phyloP scores from a whole-genome alignment of 2,888 invertebrate genomes.

The Blastobasis lacticolella region DNA sequence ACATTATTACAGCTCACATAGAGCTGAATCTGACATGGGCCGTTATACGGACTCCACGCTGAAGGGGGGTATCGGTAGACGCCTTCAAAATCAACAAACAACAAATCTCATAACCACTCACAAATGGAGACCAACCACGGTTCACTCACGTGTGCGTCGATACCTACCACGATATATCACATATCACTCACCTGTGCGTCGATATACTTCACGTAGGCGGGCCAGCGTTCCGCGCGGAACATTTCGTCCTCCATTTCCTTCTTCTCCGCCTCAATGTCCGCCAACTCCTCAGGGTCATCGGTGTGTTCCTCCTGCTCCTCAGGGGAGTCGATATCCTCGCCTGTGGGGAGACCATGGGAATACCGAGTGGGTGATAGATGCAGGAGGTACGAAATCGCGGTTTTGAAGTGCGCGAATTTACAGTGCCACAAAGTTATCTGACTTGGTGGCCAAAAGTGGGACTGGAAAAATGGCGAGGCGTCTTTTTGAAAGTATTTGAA shows the following conservation, averaged over 20 bases:
- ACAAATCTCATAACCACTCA: neutral
- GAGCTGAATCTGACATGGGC: no score
- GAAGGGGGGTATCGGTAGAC: no score
- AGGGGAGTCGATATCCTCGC: conserved; percentile 57
- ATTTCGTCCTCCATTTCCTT: conserved; percentile 48
- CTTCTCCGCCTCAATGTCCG: conserved; percentile 59
- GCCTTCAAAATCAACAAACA: no score
- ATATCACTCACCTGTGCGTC: conserved; percentile 46
- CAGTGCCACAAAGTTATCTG: no score
- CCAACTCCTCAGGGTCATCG: conserved; percentile 52
- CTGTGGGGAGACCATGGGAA: conserved; percentile 15
- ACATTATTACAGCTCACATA: no score
- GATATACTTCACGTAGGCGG: conserved; percentile 65
- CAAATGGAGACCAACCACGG: neutral
- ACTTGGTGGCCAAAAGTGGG: no score
- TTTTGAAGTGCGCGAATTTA: no score
- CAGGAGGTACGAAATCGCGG: no score
- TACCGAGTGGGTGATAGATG: no score
- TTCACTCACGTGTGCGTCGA: conserved; percentile 50
- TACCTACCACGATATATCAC: conserved; percentile 10
- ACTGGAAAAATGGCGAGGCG: no score
- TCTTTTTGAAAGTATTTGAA: no score
- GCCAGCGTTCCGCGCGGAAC: conserved; percentile 58
- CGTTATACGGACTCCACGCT: no score
- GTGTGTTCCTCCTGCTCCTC: conserved; percentile 54